Evolutionary conservation across 23 tunicate genomes (phyloP).

Genomic region (Phallusia fumigata): DNA sequence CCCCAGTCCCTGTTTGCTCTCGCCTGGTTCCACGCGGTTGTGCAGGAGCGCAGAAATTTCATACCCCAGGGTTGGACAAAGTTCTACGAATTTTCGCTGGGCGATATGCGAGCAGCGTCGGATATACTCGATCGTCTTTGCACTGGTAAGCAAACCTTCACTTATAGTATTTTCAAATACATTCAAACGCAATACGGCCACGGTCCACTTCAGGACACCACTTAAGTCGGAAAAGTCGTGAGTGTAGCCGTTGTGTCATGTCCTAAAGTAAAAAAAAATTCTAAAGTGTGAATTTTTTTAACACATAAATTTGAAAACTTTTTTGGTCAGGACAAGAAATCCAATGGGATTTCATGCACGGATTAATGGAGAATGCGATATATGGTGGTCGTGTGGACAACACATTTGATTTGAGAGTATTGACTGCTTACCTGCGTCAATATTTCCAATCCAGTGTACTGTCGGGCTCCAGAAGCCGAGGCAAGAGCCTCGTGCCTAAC

Average conservation of each 20-base stretch:
- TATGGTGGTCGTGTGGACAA: conserved; percentile 97
- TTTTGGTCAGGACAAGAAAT: conserved; percentile 20
- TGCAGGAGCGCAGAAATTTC: conserved; percentile 78
- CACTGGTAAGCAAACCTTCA: conserved; percentile 24
- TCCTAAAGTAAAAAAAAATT: too few relatives aligned
- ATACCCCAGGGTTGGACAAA: conserved; percentile 95
- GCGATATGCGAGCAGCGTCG: conserved; percentile 87
- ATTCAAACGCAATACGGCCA: too few relatives aligned
- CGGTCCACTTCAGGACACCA: too few relatives aligned
- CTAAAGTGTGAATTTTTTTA: neutral
- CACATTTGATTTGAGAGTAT: conserved; percentile 78
- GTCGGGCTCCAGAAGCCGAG: conserved; percentile 38
- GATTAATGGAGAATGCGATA: conserved; percentile 88
- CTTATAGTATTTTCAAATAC: too few relatives aligned
- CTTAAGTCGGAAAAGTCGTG: too few relatives aligned
- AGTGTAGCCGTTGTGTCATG: too few relatives aligned
- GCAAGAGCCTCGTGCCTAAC: conserved; percentile 54
- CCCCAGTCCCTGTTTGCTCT: conserved; percentile 68
- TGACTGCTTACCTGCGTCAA: conserved; percentile 56
- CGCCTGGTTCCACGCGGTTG: conserved; percentile 89
- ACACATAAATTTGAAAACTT: neutral
- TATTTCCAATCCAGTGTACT: conserved; percentile 59
- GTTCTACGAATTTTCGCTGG: conserved; percentile 87
- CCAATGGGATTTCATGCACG: conserved; percentile 84
- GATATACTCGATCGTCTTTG: conserved; percentile 74